Evolutionary conservation across 2,113 vertebrate species (phyloP), one percentile per base, ranked within the genome.

Genomic region (Megaceryle torquata): DNA sequence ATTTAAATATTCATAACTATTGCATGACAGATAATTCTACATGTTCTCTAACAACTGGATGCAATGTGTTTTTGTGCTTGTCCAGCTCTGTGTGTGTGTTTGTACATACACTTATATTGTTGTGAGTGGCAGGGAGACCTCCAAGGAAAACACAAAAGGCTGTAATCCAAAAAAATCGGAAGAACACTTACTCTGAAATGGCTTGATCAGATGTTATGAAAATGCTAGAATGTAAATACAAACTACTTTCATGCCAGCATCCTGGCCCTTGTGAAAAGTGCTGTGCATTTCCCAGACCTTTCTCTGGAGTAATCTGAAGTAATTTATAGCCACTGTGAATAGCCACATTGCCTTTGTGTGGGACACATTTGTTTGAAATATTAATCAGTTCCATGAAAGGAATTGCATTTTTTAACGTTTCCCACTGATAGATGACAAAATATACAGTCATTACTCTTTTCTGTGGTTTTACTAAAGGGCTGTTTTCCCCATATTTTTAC

Each of bases 191-290:
- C 60, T 92, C 57, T 96, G 94, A 88, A 80, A 80, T 14, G 56
- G 50, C 57, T 92, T 48, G 37, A 51, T 51, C 21, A 89, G 79
- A 91, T 96, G 87, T 91, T 94, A 63, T 64, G 80, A 88, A 95
- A 94, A 91, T 82, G 22, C 60, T 87, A 85, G 91, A 93, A 97
- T 91, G 85, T 97, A 97, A 97, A 97, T 69, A 96, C 25, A 96
- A 96, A 94, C 63, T 65, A 33, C 68, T 94, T 89, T 79, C 31
- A 51, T 89, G 79, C 59, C 17, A 35, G 25, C 37, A 41, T 89
- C 41, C 65, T 86, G 81, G 69, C 63, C 68, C 51, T 50, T 78
- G 43, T 77, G 53, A 65, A 84, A 77, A 65, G 20, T 53, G 79
- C 26, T 86, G 81, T 59, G 91, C 22, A 72, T 91, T 96, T 91